Evolutionary conservation across 2,113 vertebrate species (phyloP).

Genomic region (Gavialis gangeticus): DNA sequence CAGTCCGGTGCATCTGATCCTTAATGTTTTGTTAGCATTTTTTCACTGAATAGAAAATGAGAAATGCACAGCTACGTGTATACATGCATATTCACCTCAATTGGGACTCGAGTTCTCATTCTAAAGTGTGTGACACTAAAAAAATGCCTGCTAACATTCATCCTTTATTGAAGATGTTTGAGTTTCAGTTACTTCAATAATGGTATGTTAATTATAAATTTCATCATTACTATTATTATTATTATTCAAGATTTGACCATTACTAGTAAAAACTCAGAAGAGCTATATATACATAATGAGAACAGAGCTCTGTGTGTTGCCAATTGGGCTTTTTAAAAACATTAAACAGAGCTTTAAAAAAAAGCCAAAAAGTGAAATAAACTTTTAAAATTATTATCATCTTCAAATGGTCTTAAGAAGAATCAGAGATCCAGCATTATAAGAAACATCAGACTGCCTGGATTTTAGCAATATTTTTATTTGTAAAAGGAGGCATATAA

Average conservation of each 20-base stretch:
- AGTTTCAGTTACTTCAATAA: background rate
- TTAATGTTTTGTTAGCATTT: background rate
- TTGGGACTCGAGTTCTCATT: background rate
- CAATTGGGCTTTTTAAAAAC: background rate
- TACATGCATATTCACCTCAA: too few relatives aligned
- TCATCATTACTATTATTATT: background rate
- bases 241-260: too few relatives aligned
- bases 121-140: background rate
- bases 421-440: background rate
- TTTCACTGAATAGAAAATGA: background rate
- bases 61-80: accelerated
- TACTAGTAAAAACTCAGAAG: background rate
- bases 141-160: background rate
- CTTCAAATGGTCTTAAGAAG: too few relatives aligned
- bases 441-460: background rate
- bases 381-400: too few relatives aligned
- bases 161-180: background rate
- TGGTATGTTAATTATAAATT: background rate
- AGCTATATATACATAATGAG: background rate
- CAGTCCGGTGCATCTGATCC: accelerated
- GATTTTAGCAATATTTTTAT: slow-evolving; percentile 7
- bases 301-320: background rate
- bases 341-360: background rate
- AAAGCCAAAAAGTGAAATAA: background rate
- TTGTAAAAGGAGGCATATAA: slow-evolving; percentile 10